A percentile compares a stretch with the other conserved stretches of the same genome.
Evolutionary conservation across 2,113 vertebrate genomes (phyloP).

Genomic region (Myotis lucifugus): DNA sequence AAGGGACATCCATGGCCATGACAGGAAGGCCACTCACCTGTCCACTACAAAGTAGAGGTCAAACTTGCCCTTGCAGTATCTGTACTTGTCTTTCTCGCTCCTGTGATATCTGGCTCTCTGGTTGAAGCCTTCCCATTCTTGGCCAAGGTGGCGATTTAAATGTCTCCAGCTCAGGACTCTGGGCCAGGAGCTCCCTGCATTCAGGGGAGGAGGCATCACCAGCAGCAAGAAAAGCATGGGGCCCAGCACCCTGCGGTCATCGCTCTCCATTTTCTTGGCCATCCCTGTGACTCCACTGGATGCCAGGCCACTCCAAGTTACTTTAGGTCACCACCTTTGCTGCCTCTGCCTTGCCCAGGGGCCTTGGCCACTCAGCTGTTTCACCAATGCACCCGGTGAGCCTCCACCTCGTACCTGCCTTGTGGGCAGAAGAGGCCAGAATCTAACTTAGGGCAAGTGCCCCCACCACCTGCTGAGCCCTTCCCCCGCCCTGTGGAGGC

Average conservation of each 20-base stretch:
- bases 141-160: not conserved
- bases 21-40: slow-evolving; percentile 89
- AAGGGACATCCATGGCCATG: not conserved
- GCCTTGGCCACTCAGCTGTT: not conserved
- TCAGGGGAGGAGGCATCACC: not conserved
- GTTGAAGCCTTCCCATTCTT: not conserved
- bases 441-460: not conserved
- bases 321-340: not conserved
- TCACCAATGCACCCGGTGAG: not conserved
- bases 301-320: not conserved
- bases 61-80: slow-evolving; percentile 92
- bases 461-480: not conserved
- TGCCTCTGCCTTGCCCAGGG: not conserved
- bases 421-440: not conserved
- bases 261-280: slow-evolving; percentile 50
- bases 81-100: slow-evolving; percentile 59
- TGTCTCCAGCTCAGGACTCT: not conserved
- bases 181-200: not conserved
- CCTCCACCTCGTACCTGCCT: not conserved
- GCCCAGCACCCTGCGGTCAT: not conserved
- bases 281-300: not conserved
- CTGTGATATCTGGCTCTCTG: slow-evolving; percentile 24
- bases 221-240: not conserved
- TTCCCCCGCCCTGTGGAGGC: not conserved
- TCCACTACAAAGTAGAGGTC: slow-evolving; percentile 95